Conservation (phyloP, 2,888 invertebrate species). For the Lasioglossum pauxillum region DNA sequence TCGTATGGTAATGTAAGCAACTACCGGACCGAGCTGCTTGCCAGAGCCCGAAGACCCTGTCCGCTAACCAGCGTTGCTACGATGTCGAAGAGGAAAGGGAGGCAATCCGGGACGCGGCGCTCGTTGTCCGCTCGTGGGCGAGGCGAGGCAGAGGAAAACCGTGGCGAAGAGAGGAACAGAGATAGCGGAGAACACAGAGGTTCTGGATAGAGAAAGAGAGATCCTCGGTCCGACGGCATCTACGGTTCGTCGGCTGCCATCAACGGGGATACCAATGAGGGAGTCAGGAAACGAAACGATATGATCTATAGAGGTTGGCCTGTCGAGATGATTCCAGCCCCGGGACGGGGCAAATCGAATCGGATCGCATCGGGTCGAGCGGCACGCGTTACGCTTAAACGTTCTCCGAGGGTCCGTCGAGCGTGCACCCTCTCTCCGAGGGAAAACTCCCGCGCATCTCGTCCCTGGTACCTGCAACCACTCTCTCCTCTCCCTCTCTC, state of each 20-base stretch:
- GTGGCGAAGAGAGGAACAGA: constrained; percentile 19
- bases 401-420: constrained; percentile 3
- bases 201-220: not conserved
- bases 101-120: constrained; percentile 59
- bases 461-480: not conserved
- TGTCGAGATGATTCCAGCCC: constrained; percentile 79
- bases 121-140: constrained; percentile 38
- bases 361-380: constrained; percentile 33
- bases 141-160: constrained; percentile 7
- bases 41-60: constrained; percentile 76
- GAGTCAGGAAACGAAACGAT: constrained; percentile 82
- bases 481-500: not conserved
- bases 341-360: constrained; percentile 54
- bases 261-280: constrained; percentile 67
- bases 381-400: constrained; percentile 43
- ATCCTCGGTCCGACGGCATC: constrained; percentile 57
- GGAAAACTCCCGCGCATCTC: not conserved
- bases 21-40: constrained; percentile 83
- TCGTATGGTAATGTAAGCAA: constrained; percentile 85
- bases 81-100: constrained; percentile 68
- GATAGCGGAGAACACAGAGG: constrained; percentile 10
- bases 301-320: constrained; percentile 81
- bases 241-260: constrained; percentile 61
- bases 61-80: constrained; percentile 63
- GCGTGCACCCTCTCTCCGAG: not conserved